Evolutionary conservation across 2,113 vertebrate genomes (phyloP).

Genomic region (Centropus unirufus): DNA sequence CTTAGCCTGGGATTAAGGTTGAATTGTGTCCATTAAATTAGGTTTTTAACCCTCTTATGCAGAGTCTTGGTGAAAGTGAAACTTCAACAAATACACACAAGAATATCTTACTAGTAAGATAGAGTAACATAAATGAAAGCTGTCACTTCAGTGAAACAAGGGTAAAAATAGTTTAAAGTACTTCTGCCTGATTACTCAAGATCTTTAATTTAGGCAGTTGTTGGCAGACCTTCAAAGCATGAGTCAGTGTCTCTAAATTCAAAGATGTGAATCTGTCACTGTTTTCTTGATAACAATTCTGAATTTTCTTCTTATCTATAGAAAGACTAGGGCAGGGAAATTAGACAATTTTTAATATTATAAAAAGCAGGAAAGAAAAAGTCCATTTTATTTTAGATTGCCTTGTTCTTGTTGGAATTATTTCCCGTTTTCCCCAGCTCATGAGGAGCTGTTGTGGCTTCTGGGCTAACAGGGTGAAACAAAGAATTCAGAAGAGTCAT

Average conservation of each 20-base stretch:
- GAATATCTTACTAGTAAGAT: not conserved
- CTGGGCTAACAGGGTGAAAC: not conserved
- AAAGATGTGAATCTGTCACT: not conserved
- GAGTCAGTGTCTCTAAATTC: not conserved
- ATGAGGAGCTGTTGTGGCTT: not conserved
- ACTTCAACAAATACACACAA: not conserved
- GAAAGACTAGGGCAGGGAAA: not conserved
- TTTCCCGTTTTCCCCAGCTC: not conserved
- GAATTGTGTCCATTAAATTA: not conserved
- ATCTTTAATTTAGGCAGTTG: not conserved
- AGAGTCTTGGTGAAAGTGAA: not conserved
- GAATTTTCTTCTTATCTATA: not conserved
- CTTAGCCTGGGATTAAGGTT: not conserved
- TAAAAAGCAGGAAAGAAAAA: not conserved
- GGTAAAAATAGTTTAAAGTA: conserved; percentile 6
- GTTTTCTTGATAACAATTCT: not conserved
- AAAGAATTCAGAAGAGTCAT: not conserved
- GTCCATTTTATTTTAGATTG: not conserved
- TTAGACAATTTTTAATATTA: not conserved
- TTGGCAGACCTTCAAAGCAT: not conserved
- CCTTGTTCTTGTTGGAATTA: not conserved
- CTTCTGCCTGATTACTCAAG: not conserved
- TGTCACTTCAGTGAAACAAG: not conserved
- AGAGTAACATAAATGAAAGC: not conserved
- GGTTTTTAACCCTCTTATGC: not conserved